Base-by-base conservation (phyloP, 2,113 vertebrate species). In the Pelodiscus sinensis region DNA sequence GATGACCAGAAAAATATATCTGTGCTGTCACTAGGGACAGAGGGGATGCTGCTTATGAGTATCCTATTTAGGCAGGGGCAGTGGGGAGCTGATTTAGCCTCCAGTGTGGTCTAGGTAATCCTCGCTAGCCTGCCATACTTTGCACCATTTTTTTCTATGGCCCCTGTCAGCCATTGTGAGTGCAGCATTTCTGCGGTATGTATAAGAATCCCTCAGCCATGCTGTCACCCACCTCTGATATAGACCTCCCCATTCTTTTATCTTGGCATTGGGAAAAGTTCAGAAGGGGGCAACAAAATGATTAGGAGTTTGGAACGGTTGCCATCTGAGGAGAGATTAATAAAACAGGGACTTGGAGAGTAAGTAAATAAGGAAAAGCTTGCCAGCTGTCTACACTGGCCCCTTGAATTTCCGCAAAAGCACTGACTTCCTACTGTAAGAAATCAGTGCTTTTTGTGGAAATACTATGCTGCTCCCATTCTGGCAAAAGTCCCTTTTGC, bases 11-110 rank as follows among this genome's bases (percentile, higher is more conserved):
- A 86, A 80, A 83, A 8, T 19, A 14, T 29, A 29, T 35, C 52
- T 56, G 7, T 79, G 90, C 52, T 89, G 68, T 0, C 18, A n/a
- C 27, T 8, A 8, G 86, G 0, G 0, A 62, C 84, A 92, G 29
- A 89, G 62, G 44, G 27, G 54, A 60, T 9, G 19, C 54, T 71
- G 51, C 12, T 71, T 82, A 29, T 11, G 79, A 52, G 11, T 86
- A 0, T 6, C 35, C 5, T 38, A 18, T 85, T 85, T 71, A 55
- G 44, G 51, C 80, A 50, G 44, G 51, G 71, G 44, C 75, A 88
- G 16, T 77, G 79, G 79, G 83, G 65, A 95, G 71, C 16, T n/a
- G 78, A n/a, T 91, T 52, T 90, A 87, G 73, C 73, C 25, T 84
- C 91, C 78, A 16, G 4, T n/a, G 35, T 13, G 16, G 54, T 25